These are phyloP conservation scores for Tarsius wallacei DNA, from an alignment of 2,797 vertebrate genomes.

Conservation along the genomic window DNA sequence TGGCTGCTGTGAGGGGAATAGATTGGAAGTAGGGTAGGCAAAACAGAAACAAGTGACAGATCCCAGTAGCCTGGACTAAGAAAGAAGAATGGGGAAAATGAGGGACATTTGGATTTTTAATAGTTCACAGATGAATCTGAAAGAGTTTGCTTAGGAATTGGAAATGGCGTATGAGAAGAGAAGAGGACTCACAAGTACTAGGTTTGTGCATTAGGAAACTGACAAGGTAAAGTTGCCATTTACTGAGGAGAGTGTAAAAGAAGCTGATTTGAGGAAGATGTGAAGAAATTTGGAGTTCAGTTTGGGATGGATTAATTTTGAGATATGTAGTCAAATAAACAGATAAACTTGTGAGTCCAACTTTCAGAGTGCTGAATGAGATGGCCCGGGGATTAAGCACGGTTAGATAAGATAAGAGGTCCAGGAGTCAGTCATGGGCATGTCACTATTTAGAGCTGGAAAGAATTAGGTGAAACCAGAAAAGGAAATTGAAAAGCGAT, in stretches of 20 bases:
- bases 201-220: background rate
- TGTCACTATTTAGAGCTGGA: background rate
- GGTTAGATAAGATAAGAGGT: background rate
- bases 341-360: background rate
- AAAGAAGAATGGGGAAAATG: background rate
- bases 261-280: background rate
- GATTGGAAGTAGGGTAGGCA: background rate
- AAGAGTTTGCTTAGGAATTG: background rate
- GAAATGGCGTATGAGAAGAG: background rate
- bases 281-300: background rate
- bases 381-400: background rate
- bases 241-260: background rate
- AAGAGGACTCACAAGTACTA: background rate
- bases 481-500: background rate
- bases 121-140: background rate
- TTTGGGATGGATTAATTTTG: background rate
- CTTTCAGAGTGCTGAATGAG: background rate
- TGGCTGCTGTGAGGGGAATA: background rate
- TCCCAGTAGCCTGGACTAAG: background rate
- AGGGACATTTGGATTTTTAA: background rate
- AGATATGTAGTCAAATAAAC: background rate
- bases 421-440: background rate
- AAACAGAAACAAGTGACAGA: background rate
- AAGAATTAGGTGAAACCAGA: background rate
- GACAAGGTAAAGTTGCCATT: background rate